Evolutionary conservation across 2,888 invertebrate genomes (phyloP), one percentile per base, ranked within the genome.

Genomic region (Thalpophila matura): DNA sequence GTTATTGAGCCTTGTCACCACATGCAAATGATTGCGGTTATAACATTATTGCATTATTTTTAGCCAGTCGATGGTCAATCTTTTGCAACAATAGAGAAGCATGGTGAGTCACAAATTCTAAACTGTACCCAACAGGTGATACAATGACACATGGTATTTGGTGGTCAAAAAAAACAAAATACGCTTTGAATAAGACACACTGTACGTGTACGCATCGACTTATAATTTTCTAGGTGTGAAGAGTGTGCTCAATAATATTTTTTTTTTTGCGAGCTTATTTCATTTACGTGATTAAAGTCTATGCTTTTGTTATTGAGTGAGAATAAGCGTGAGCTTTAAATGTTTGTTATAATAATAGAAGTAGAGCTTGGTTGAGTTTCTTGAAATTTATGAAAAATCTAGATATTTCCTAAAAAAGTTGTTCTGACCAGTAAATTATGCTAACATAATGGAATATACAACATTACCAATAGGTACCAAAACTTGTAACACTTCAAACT

Each of bases 1-100:
- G 20, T 4, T 16, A 47, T 2, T 27, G 27, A 43, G n/a, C 35
- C 43, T 70, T 51, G 72, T 71, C 71, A 71, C 51, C 66, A 40
- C 51, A 70, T 62, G 64, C 57, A 56, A 67, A 75, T 78, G 42
- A 49, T 46, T 78, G 72, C 53, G 73, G 76, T 73, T 74, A 57
- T 35, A 50, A 70, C 7, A 2, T 37, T 47, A 43, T 65, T 59
- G 31, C 55, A 43, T 31, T 74, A 74, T 64, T 61, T 73, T 65
- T 63, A 53, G 40, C 55, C 20, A 29, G 18, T 45, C 35, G 64
- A 73, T 65, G 60, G 65, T 56, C 57, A 65, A 61, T 64, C 57
- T 63, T 54, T 51, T 58, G 45, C 29, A 77, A 71, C 74, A 77
- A 77, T 77, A 77, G 74, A 57, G 14, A 43, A 60, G 49, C 26